Evolutionary conservation across 2,888 invertebrate species (phyloP), one percentile per base, ranked within the genome.

Genomic region (Drosophila yooni): DNA sequence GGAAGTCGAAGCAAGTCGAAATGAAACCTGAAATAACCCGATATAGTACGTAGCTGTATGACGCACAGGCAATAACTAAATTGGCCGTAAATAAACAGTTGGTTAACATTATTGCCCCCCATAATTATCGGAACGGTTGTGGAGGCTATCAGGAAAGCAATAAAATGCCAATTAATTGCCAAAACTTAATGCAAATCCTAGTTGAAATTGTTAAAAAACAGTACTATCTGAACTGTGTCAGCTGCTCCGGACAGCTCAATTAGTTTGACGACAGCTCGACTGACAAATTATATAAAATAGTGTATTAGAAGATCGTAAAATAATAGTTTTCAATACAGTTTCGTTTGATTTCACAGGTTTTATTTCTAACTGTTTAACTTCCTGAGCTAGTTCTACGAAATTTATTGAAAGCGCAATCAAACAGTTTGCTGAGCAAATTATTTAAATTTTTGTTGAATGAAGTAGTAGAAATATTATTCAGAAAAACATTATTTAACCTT

Each of bases 121-220:
- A 63, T 64, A 58, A 62, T 81, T 64, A 76, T 71, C 77, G 34
- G 52, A 59, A 51, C 48, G 36, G 51, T 57, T 73, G 52, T 62
- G 11, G 60, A 81, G 83, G 83, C 29, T 62, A 70, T 71, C 83
- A 74, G 83, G 83, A 83, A 81, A 60, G 61, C 73, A 59, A 69
- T 66, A 61, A 65, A 77, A 52, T 40, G 2, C 72, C 51, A 77
- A 52, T 59, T 52, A 65, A 74, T 48, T 67, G 58, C 81, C 70
- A 81, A 81, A 81, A 76, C 13, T 46, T 43, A 81, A 76, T 81
- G 81, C 63, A 74, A 81, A 83, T 80, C 40, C 54, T 58, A 59
- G 15, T 54, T 57, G 36, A 69, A 63, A 70, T 63, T 25, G 27
- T 57, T 33, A 29, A 10, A 33, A 27, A 27, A 29, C 31, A 15